Percentiles rank a stretch among this genome's conserved stretches.
These are phyloP conservation scores for Etheostoma perlongum DNA, from an alignment of 2,797 vertebrate species.

Conservation along the genomic window DNA sequence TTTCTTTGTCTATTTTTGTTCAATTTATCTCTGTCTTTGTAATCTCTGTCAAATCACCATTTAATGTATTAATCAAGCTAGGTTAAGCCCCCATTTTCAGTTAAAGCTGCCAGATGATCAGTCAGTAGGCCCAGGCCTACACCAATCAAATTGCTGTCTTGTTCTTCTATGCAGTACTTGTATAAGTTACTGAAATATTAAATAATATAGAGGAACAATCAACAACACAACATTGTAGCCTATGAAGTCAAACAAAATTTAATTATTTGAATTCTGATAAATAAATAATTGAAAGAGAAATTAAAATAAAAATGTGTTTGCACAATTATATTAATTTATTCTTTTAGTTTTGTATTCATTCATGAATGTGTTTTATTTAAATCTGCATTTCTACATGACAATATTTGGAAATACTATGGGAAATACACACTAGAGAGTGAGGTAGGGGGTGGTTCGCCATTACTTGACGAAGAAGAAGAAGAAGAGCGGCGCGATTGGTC, in stretches of 20 bases:
- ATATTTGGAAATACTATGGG: background rate
- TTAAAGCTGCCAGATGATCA: background rate
- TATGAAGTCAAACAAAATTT: background rate
- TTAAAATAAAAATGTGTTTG: too few relatives aligned
- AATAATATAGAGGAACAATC: background rate
- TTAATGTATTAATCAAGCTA: background rate
- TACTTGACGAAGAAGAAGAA: background rate
- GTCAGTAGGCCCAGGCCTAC: too few relatives aligned
- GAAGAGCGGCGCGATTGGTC: background rate
- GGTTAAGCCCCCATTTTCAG: background rate
- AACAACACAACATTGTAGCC: background rate
- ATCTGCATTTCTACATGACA: background rate
- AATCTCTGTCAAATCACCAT: background rate
- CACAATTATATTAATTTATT: background rate
- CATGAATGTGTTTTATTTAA: background rate
- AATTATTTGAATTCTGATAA: background rate
- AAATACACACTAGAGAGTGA: too few relatives aligned
- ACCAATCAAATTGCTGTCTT: background rate
- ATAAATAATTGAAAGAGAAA: background rate
- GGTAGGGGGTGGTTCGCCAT: background rate
- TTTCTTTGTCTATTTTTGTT: background rate
- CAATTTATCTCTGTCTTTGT: background rate
- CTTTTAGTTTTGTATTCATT: background rate
- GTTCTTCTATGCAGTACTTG: background rate
- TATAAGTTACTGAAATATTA: background rate